Base-by-base conservation (phyloP, 2,113 vertebrate species). In the Tauraco erythrolophus region DNA sequence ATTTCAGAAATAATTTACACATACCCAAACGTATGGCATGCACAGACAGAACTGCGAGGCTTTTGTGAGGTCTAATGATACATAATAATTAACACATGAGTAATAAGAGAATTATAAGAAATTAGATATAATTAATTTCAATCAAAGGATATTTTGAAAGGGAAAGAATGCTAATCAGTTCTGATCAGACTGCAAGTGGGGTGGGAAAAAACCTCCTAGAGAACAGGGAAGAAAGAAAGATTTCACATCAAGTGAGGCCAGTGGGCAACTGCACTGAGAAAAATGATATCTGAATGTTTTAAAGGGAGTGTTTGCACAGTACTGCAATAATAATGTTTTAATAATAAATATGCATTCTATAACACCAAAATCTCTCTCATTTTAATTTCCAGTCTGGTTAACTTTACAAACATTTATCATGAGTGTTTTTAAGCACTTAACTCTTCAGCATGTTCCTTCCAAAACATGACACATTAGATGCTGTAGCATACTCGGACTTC, bases 41-140 rank as follows among this genome's bases (percentile, higher is more conserved):
- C 33, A 77, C 27, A 83, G 89, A 33, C 43, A 94, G 75, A 89
- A 83, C 71, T 45, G 8, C 86, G 68, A 91, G 56, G 68, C 87
- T 83, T 95, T 80, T 77, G 46, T 93, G 70, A 91, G 48, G 35
- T 39, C 27, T 88, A 50, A 85, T 61, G 89, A 45, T 94, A 72
- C 62, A 72, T 91, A 57, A 46, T 92, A 95, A 96, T 95, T 96
- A 95, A 72, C 45, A 61, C 57, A 78, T 64, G 76, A 91, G 76
- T 94, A 95, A 65, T 70, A 84, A 80, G 53, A 92, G 56, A 86
- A 88, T 94, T 90, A 37, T 43, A 94, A 94, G 75, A 90, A 43
- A 96, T 94, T 76, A 95, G 91, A 94, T 71, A 78, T 84, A 91
- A 92, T 92, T 90, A 82, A 78, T 95, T 94, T 94, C 61, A 95